Evolutionary conservation across 2,113 vertebrate genomes (phyloP).

Genomic region (Corythornis cristatus): DNA sequence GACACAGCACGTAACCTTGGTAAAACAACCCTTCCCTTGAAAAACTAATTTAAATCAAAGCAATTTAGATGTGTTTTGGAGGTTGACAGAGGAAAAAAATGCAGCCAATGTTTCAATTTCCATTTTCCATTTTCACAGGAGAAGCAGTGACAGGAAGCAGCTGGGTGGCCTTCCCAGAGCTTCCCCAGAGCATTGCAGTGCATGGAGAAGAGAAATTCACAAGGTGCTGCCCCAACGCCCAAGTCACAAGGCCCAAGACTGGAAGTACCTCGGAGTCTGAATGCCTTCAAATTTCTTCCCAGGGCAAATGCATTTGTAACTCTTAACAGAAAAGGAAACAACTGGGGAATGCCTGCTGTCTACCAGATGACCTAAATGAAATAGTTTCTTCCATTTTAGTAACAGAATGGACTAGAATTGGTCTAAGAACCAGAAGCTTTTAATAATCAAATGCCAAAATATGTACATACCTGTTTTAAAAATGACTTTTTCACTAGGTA

Average conservation of each 20-base stretch:
- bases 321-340: background rate
- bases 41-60: background rate
- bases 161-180: background rate
- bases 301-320: background rate
- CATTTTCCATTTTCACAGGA: background rate
- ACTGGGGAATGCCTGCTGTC: background rate
- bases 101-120: background rate
- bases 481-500: constrained; percentile 88
- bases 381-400: background rate
- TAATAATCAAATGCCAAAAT: background rate
- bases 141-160: background rate
- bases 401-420: background rate
- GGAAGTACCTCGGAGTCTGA: background rate
- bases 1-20: background rate
- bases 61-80: background rate
- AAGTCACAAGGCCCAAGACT: background rate
- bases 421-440: background rate
- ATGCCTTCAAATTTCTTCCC: background rate
- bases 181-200: background rate
- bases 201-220: background rate
- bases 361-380: background rate
- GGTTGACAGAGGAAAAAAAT: background rate
- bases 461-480: constrained; percentile 89
- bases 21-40: background rate
- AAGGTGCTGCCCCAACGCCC: background rate